phyloP scores from a whole-genome alignment of 2,888 invertebrate genomes.

The Polymixis lichenea region DNA sequence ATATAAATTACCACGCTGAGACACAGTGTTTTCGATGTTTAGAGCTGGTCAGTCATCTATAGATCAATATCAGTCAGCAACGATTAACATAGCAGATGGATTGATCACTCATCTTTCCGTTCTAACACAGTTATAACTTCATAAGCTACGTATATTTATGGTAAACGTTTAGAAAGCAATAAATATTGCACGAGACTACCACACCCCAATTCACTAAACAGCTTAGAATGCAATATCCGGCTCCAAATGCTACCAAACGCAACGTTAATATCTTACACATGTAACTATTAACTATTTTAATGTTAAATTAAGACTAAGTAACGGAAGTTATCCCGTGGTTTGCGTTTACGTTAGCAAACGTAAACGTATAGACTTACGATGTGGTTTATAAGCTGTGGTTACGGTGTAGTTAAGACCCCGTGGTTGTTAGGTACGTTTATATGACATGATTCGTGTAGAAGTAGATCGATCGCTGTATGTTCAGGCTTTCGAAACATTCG shows the following conservation, averaged over 20 bases:
- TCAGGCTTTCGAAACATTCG: constrained; percentile 10
- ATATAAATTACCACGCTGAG: too few species aligned
- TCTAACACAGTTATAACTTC: too few species aligned
- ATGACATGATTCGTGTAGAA: constrained; percentile 7
- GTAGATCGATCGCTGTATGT: constrained; percentile 5
- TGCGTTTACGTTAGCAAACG: constrained; percentile 50
- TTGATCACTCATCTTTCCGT: too few species aligned
- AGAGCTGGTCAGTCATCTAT: not conserved
- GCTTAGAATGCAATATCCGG: constrained; percentile 29
- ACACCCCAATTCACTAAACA: constrained; percentile 7
- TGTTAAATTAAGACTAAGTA: constrained; percentile 30
- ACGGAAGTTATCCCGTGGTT: constrained; percentile 51
- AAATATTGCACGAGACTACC: constrained; percentile 1
- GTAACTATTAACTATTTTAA: constrained; percentile 48
- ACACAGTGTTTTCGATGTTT: not conserved
- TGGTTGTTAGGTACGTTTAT: constrained; percentile 6
- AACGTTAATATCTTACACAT: constrained; percentile 39
- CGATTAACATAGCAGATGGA: too few species aligned
- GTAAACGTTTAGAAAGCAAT: constrained; percentile 13
- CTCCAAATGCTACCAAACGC: not conserved
- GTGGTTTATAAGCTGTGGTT: constrained; percentile 38
- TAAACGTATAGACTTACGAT: constrained; percentile 43
- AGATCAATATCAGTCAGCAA: not conserved
- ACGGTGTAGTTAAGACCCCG: constrained; percentile 18
- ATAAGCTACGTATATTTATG: too few species aligned